Evolutionary conservation across 2,888 invertebrate genomes (phyloP), one percentile per base, ranked within the genome.

Genomic region (Lymantria dispar): DNA sequence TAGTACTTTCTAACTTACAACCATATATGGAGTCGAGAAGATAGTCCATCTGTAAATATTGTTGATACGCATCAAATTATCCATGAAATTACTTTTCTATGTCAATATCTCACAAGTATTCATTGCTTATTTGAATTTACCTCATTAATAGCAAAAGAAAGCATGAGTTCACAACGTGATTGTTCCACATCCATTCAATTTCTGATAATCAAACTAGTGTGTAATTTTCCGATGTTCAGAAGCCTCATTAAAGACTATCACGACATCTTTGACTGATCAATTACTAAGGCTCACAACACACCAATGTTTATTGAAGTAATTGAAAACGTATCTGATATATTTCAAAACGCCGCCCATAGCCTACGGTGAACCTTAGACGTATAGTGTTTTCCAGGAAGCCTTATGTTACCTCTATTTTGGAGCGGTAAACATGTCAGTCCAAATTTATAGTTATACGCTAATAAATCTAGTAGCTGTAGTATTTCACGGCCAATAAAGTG

Each of bases 181-280:
- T 57, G 46, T 54, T n/a, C 58, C 58, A 58, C 52, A 46, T 57
- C 46, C 46, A 56, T 59, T 57, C 41, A 57, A 56, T 67, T 55
- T 60, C 54, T 58, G 33, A 48, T 55, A 50, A 48, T 43, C 39
- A 45, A 56, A 52, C 46, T 52, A 45, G 48, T 52, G 48, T 56
- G 70, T 68, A 76, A 76, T 76, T 72, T 70, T 58, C 66, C 54
- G 54, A 50, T 58, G 63, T 52, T 60, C 60, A 43, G 78, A 77
- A 79, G 72, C 76, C 76, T 64, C 62, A 71, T 72, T 58, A 49
- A 66, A 61, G 56, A 62, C 64, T 62, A 62, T 67, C 83, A 76
- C 76, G 75, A 49, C 46, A 51, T 54, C 58, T 60, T 59, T 64
- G 62, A 69, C 70, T 81, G 80, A 76, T 71, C 64, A 61, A 51